Base-by-base conservation (phyloP, 2,113 vertebrate species). In the Thoracochromis brauschi region DNA sequence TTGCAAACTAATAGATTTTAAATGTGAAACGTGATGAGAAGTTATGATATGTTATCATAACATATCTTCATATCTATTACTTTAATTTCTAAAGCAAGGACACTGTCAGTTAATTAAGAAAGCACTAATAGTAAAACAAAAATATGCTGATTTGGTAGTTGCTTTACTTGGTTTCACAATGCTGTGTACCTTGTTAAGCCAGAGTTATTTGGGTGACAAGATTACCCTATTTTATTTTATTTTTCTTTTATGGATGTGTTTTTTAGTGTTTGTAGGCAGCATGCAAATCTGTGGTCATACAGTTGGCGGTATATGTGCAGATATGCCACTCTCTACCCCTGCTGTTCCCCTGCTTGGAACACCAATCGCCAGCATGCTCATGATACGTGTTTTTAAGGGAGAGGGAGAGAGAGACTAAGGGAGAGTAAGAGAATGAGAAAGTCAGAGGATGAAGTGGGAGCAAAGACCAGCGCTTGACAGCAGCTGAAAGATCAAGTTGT, bases 361-460 rank as follows among this genome's bases (percentile, higher is more conserved):
- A 84, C 93, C 95, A 95, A 94, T 95, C 53, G 89, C 91, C 91
- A 81, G 89, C 91, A 80, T 90, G 87, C 93, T 92, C 82, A 47
- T 83, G 89, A 90, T 93, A 90, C 87, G 17, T 91, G 85, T 35
- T 88, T 95, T 93, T 91, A 90, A 92, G 80, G 81, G 93, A 80
- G 91, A 88, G 54, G 82, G 93, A 79, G 92, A 90, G 90, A 2
- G n/a, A 73, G 40, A 29, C 60, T 65, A 8, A 78, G 82, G 91
- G 82, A 86, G 93, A 81, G 84, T 54, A 82, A 65, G 75, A 88
- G 82, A 78, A 80, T 73, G 84, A 89, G 80, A 73, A 60, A 87
- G 83, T 81, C 82, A 83, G 78, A 84, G 84, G 87, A 85, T 82
- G 79, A 87, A 84, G 85, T 90, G 47, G 75, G 81, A 87, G 90